phyloP scores from a whole-genome alignment of 2,797 vertebrate genomes.

The Danio jaintianensis region DNA sequence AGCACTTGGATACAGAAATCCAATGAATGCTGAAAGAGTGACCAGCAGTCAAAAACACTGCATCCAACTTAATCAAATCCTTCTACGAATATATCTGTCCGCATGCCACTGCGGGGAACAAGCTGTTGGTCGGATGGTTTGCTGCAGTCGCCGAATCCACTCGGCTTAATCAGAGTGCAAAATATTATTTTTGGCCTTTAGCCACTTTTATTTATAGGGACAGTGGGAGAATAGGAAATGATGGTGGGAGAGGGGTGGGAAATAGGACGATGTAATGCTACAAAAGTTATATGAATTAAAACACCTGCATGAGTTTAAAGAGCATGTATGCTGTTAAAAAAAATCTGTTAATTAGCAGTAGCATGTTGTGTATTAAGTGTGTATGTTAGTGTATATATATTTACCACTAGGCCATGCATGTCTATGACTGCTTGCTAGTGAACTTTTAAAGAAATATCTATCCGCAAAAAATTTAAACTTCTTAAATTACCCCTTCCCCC shows the following conservation, averaged over 20 bases:
- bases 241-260: background rate
- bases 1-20: slow-evolving; percentile 73
- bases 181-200: slow-evolving; percentile 30
- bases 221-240: background rate
- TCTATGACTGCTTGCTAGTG: background rate
- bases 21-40: slow-evolving; percentile 68
- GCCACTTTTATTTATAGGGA: slow-evolving; percentile 22
- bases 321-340: background rate
- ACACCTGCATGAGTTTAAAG: background rate
- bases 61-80: slow-evolving; percentile 72
- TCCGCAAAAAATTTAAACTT: background rate
- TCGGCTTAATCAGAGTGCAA: slow-evolving; percentile 7
- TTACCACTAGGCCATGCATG: background rate
- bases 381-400: too few species aligned
- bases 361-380: too few species aligned
- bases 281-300: background rate
- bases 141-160: slow-evolving; percentile 7
- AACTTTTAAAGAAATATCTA: background rate
- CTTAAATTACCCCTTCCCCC: too few species aligned
- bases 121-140: slow-evolving; percentile 14
- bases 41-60: slow-evolving; percentile 70
- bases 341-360: too few species aligned
- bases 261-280: background rate
- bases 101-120: background rate
- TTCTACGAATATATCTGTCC: slow-evolving; percentile 31